Base-by-base conservation (phyloP, 2,797 vertebrate genomes). In the Sebastiscus tertius region DNA sequence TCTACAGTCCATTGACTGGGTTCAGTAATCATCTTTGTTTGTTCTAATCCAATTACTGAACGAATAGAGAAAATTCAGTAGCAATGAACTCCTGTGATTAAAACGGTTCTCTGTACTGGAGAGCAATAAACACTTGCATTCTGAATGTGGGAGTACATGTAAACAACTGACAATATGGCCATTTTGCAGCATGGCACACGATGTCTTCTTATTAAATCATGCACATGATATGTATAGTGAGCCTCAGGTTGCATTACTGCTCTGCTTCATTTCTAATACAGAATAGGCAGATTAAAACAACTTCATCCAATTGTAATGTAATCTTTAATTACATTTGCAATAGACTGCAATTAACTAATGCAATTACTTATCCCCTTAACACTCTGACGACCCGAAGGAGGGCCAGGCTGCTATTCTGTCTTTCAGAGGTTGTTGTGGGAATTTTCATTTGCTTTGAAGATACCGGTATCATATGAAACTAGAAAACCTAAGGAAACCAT, bases 341-440 rank as follows among this genome's bases (percentile, higher is more conserved):
- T 46, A 68, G 55, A 72, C 13, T 64, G 64, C 70, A 83, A 71
- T 89, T 87, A 89, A 83, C 76, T 83, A 80, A 86, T 77, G 64
- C 27, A 79, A 60, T 84, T 61, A 67, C 59, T 65, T 60, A 62
- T 77, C 27, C 66, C 77, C 61, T 78, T 88, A 42, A 52, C 46
- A 52, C 46, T 52, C 46, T 16, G 18, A 52, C 8, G 46, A 52
- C 46, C 46, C 8, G 8, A 20, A 52, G 46, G 46, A 20, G 8
- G 8, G 46, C 18, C 8, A 18, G 2, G 46, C 18, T 4, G 18
- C 18, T 52, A 52, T 10, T 52, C 46, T n/a, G 16, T 49, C 42
- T 49, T 49, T 18, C 42, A 49, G 46, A 52, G 46, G 18, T 52
- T 52, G 46, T 52, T 52, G 46, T 52, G 46, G 3, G 8, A 52